Base-by-base conservation (phyloP, 2,888 invertebrate species). In the Chrysopilus asiliformis region DNA sequence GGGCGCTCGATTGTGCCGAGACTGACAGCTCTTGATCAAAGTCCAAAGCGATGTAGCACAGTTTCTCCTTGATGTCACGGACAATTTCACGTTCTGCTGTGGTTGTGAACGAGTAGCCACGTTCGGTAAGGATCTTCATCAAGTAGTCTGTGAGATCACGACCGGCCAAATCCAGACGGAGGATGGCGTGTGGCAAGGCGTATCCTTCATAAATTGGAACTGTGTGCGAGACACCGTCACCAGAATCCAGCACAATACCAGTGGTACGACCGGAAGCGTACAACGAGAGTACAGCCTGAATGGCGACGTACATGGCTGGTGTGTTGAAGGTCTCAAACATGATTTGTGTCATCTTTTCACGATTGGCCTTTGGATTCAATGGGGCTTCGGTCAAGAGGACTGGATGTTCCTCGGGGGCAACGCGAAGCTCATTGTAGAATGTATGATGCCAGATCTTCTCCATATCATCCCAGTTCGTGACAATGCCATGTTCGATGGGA, bases 401-500 rank as follows among this genome's bases (percentile, higher is more conserved):
- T 38, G 87, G 86, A 65, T 87, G 86, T 60, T 89, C 86, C 64
- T 93, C 93, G 94, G 93, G 63, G n/a, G n/a, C n/a, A n/a, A n/a
- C n/a, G n/a, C n/a, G n/a, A n/a, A n/a, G n/a, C n/a, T n/a, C n/a
- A n/a, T n/a, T n/a, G n/a, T n/a, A n/a, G n/a, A n/a, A n/a, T n/a
- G n/a, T n/a, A n/a, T n/a, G n/a, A n/a, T n/a, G n/a, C n/a, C n/a
- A n/a, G n/a, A n/a, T n/a, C n/a, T n/a, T n/a, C n/a, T n/a, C n/a
- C n/a, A n/a, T n/a, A n/a, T 93, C 93, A 57, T 93, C 91, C 93
- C 93, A 93, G 78, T 93, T 93, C 69, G 91, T 93, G 61, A 93
- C 87, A 68, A 93, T 91, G 57, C 91, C 91, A 73, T 93, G 91
- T 67, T 93, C 91, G 67, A 93, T 91, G 58, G 91, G 91, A 70